These are phyloP conservation scores for Microctonus aethiopoides DNA, from an alignment of 2,888 invertebrate species.

Conservation along the genomic window DNA sequence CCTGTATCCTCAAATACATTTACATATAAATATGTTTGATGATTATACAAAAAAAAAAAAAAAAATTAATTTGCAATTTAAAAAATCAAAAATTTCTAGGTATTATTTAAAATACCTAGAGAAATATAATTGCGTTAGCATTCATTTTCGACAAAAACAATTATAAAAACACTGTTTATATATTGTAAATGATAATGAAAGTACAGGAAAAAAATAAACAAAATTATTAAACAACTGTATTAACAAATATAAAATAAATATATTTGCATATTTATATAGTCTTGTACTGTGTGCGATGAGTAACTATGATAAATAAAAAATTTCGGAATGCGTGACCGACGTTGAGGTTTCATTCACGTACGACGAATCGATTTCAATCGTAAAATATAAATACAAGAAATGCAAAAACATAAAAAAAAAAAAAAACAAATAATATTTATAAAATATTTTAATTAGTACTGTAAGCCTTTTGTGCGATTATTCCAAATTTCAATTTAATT, in stretches of 20 bases:
- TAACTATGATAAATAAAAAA: constrained; percentile 31
- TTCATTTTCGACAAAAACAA: constrained; percentile 38
- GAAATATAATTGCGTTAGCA: constrained; percentile 29
- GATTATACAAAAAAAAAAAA: not conserved
- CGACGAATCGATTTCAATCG: constrained; percentile 27
- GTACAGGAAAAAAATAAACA: constrained; percentile 18
- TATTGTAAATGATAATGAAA: not conserved
- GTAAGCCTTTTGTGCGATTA: constrained; percentile 10
- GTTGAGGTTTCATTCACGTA: constrained; percentile 12
- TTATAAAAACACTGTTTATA: constrained; percentile 32
- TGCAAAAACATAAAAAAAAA: constrained; percentile 13
- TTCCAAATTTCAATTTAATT: not conserved
- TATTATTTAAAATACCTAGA: not conserved
- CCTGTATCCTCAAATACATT: not conserved
- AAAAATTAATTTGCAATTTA: not conserved
- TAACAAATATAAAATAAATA: not conserved
- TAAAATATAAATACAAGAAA: not conserved
- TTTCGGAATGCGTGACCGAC: constrained; percentile 14
- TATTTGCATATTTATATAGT: constrained; percentile 24
- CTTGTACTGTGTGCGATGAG: constrained; percentile 31
- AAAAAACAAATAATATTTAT: constrained; percentile 12
- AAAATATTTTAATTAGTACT: not conserved
- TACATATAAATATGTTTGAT: not conserved
- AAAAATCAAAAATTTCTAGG: no score
- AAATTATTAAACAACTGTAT: constrained; percentile 24